Conservation (phyloP, 2,797 vertebrate species). For the Crotalus adamanteus region DNA sequence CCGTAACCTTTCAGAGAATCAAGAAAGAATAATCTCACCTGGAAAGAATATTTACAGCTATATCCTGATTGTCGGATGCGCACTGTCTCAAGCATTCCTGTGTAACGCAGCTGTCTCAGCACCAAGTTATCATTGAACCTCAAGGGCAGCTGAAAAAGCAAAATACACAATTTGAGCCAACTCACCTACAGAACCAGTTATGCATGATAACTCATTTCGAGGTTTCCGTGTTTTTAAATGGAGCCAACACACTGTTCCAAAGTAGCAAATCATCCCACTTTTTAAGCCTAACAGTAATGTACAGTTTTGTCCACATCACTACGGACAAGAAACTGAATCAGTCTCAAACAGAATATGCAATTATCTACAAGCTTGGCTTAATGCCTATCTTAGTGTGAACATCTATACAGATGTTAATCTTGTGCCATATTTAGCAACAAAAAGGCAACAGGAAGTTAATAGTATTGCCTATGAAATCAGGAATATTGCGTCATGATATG, state of each 20-base stretch:
- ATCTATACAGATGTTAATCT: background rate
- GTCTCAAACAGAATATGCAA: background rate
- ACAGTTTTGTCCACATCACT: background rate
- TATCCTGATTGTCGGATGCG: constrained; percentile 96
- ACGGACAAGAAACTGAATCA: background rate
- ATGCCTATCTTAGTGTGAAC: background rate
- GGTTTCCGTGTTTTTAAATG: background rate
- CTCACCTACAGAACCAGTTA: background rate
- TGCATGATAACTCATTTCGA: background rate
- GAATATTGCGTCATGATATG: background rate
- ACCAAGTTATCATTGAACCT: constrained; percentile 90
- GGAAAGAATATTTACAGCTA: constrained; percentile 92
- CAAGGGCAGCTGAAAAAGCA: constrained; percentile 83
- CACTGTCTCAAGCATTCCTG: constrained; percentile 98
- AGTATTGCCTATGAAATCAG: background rate
- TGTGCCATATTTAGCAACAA: background rate
- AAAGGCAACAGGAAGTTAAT: background rate
- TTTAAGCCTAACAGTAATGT: background rate
- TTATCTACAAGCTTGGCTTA: background rate
- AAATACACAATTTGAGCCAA: background rate
- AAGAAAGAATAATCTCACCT: constrained; percentile 73
- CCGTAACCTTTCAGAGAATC: accelerated
- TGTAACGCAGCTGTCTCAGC: constrained; percentile 94
- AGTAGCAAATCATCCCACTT: background rate
- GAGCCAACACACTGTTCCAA: background rate